Evolutionary conservation across 1,140 invertebrate genomes (phyloP), one percentile per base, ranked within the genome.

Genomic region (Brachionus koreanus): DNA sequence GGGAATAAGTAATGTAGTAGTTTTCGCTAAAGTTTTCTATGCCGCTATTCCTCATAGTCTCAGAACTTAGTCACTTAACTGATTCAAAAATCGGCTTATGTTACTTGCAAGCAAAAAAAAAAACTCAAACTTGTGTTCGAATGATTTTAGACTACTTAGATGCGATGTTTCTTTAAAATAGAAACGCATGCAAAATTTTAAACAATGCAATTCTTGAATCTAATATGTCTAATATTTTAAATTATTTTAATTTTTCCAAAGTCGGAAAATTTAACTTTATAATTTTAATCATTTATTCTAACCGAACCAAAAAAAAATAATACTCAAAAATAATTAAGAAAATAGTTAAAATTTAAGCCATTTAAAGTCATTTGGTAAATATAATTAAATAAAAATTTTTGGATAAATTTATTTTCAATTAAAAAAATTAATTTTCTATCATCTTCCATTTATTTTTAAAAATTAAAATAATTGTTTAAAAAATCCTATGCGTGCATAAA

Each of bases 11-110:
- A 19, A 79, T 57, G 29, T 79, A 79, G 23, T 61, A 65, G 35
- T 79, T 79, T 65, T 79, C 76, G 23, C 37, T 79, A 61, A 79
- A 61, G 19, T 79, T 79, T 43, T 79, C 76, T 13, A 23, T 35
- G 49, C 69, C 42, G 39, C 16, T 74, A 25, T 43, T 69, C 37
- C 65, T 69, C 65, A 69, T 69, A 39, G 29, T 69, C n/a, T 69
- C 39, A 16, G 16, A 39, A 39, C 37, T 69, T 69, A 65, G 33
- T 33, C 25, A 37, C 25, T 33, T 65, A 13, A 3, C 35, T 33
- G 63, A 65, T 65, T 69, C 65, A 69, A 69, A 69, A 69, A 57
- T 57, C 16, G 49, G 49, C 49, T 57, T 57, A 57, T 57, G 49
- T 57, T 57, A 25, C 49, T 57, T 25, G 49, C 49, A 57, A 57